Base-by-base conservation (phyloP, 1,140 invertebrate genomes). In the Hirudo medicinalis region DNA sequence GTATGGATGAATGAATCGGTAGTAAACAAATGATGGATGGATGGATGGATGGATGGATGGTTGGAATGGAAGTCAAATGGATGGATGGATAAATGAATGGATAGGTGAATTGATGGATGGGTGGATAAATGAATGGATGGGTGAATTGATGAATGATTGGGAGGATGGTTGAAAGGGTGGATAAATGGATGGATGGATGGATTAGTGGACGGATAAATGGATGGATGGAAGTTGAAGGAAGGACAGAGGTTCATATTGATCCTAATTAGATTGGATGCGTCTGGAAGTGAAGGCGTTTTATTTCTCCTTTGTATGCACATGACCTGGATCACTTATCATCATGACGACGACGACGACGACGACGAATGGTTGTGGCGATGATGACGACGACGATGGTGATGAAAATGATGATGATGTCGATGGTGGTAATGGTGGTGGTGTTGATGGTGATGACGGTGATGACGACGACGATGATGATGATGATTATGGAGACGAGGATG, bases 391-490 rank as follows among this genome's bases (percentile, higher is more conserved):
- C 15, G 55, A 60, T 15, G 55, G 8, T 60, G 55, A 60, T 60
- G 55, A 60, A 6, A 15, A 60, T 27, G 55, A 60, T 15, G 55
- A 60, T 27, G 55, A 60, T 15, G 55, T 6, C 15, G 55, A 60
- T 27, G 55, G 15, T 60, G 55, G 15, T 60, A 15, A 60, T 22
- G 55, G 15, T 60, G 55, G 15, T 15, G 27, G 15, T 60, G 55
- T 6, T 22, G 27, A 22, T 22, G 55, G 15, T 15, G 55, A 60
- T 27, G 63, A 67, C 22, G 63, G 22, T 8, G 63, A 67, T 22
- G 63, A 67, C 8, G 63, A 67, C 22, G 63, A 67, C n/a, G 63
- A 67, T 67, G 63, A 67, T 22, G 63, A 67, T 8, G 63, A 67
- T 22, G 63, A 67, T 67, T 13, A 67, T n/a, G 63, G 22, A 19